Conservation (phyloP, 2,113 vertebrate species). For the Psettodes erumei region DNA sequence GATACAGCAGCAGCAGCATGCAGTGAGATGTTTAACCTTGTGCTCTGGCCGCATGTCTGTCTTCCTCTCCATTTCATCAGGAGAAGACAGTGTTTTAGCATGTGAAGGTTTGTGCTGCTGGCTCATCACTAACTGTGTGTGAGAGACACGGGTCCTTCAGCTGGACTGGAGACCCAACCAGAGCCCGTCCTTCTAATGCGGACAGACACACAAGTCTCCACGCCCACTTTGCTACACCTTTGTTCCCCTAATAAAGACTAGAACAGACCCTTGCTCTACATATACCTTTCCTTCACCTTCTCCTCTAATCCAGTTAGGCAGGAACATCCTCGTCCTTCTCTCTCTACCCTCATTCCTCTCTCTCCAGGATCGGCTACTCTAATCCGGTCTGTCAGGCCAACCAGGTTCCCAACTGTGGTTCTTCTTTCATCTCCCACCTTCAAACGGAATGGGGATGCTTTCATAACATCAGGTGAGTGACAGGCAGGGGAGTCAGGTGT, state of each 20-base stretch:
- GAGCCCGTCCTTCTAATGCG: constrained; percentile 37
- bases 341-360: constrained; percentile 28
- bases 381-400: constrained; percentile 76
- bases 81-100: constrained; percentile 8
- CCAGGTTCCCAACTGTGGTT: constrained; percentile 57
- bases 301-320: constrained; percentile 71
- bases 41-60: constrained; percentile 5
- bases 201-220: constrained; percentile 27
- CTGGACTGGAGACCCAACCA: constrained; percentile 22
- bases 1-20: neutral
- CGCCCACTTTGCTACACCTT: constrained; percentile 44
- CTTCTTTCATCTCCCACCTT: constrained; percentile 82
- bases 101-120: constrained; percentile 54
- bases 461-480: constrained; percentile 80
- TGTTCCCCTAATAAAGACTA: constrained; percentile 57
- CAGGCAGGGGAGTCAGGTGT: constrained; percentile 60
- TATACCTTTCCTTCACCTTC: constrained; percentile 50
- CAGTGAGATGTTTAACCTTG: constrained; percentile 46
- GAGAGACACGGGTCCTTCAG: constrained; percentile 47
- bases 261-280: constrained; percentile 51
- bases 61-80: constrained; percentile 44
- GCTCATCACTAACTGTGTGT: constrained; percentile 53
- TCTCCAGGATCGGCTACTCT: constrained; percentile 38
- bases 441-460: constrained; percentile 83
- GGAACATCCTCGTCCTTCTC: constrained; percentile 63